phyloP scores from a whole-genome alignment of 2,113 vertebrate species.

The Conger conger region DNA sequence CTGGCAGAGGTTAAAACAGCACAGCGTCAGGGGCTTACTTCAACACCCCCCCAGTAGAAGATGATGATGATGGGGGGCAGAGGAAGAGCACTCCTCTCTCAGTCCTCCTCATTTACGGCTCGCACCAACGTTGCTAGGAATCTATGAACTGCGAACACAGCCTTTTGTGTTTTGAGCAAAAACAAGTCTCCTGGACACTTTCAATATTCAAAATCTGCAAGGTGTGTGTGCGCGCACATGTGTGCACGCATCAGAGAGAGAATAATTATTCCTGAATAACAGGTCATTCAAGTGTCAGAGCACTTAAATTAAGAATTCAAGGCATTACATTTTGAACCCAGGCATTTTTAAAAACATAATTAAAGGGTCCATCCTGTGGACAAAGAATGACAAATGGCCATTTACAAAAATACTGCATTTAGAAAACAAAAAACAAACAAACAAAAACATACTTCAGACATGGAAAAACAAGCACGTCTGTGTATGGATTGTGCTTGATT shows the following conservation, averaged over 20 bases:
- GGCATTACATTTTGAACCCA: conserved; percentile 15
- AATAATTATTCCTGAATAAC: neutral
- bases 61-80: neutral
- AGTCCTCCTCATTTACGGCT: neutral
- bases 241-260: neutral
- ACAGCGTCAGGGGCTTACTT: conserved; percentile 34
- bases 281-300: neutral
- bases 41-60: conserved; percentile 61
- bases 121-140: neutral
- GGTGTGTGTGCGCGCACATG: neutral
- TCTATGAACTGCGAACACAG: neutral
- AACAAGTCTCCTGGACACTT: conserved; percentile 15
- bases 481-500: conserved; percentile 40
- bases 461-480: conserved; percentile 15
- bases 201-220: conserved; percentile 3
- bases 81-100: neutral
- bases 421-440: conserved; percentile 35
- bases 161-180: neutral
- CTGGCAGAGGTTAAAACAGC: conserved; percentile 97
- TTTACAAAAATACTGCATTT: conserved; percentile 57
- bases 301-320: neutral
- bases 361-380: conserved; percentile 27
- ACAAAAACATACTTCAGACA: conserved; percentile 33
- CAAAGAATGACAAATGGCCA: conserved; percentile 19
- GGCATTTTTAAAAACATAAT: neutral